Base-by-base conservation (phyloP, 2,113 vertebrate genomes). In the Andinoacara biseriatus region DNA sequence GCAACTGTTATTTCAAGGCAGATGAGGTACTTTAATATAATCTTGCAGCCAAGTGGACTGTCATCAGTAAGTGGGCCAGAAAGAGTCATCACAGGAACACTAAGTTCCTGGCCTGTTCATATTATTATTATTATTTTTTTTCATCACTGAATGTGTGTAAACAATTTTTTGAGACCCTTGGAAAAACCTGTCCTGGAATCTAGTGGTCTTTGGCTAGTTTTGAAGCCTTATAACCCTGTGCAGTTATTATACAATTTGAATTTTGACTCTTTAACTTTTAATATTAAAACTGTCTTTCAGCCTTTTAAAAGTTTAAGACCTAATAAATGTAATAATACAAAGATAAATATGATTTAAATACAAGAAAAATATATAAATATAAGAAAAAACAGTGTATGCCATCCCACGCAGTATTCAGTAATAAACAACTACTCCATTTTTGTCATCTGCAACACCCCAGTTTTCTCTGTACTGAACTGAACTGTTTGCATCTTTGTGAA, bases 401-500 rank as follows among this genome's bases (percentile, higher is more conserved):
- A 43, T 33, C 35, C 38, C 54, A 38, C 18, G 3, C 10, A 7
- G 24, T 7, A 52, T 69, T 17, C 24, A 52, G 20, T 69, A 69
- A 69, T 69, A 52, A 31, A 72, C 65, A 31, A 14, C 43, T 26
- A 52, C 65, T 49, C 43, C 24, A 49, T 52, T 69, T 69, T 67
- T 69, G 1, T 69, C 24, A 52, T 69, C 43, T 69, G 24, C 17
- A 29, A 52, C 40, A 29, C 26, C 18, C 1, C 67, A 33, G 10
- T 77, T 77, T 78, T 43, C 31, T 14, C 26, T 58, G 20, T 72
- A 18, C 26, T 81, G 31, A 83, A 63, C 22, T 6, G 18, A 9
- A 43, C 22, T 6, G 18, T 57, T 75, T 69, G 11, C 38, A 61
- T 56, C 76, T 78, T 59, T 61, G 35, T 86, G 90, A 90, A 74